Conservation (phyloP, 2,113 vertebrate species). For the Catharus minimus region DNA sequence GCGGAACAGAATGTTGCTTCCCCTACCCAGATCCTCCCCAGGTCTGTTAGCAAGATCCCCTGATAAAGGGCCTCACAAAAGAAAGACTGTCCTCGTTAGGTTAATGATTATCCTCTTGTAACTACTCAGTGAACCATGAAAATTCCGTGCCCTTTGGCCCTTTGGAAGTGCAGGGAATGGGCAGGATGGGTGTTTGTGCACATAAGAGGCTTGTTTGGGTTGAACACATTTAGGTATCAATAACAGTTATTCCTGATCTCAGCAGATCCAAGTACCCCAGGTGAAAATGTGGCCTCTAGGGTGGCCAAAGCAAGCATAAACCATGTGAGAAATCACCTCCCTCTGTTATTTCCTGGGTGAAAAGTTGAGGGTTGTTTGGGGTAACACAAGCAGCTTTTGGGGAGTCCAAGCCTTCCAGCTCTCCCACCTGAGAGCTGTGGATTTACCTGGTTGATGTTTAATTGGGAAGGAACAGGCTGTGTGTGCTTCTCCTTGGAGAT, state of each 20-base stretch:
- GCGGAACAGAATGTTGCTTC: background rate
- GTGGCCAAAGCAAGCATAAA: background rate
- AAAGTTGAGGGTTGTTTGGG: background rate
- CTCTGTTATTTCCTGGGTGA: background rate
- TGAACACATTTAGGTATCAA: background rate
- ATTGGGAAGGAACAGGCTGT: background rate
- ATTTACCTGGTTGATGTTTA: background rate
- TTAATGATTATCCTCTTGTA: conserved; percentile 56
- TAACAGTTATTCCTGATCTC: background rate
- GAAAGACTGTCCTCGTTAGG: conserved; percentile 17
- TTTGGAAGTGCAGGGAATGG: background rate
- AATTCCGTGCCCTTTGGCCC: conserved; percentile 28
- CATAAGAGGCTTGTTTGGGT: background rate
- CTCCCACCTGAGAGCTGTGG: background rate
- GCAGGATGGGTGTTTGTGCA: background rate
- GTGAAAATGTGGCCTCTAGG: background rate
- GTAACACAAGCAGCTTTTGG: background rate
- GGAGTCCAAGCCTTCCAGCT: background rate
- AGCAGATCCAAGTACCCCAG: background rate
- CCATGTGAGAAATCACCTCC: background rate
- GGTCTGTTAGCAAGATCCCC: background rate
- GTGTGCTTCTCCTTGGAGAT: background rate
- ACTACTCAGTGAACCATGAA: background rate
- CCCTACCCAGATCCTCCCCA: background rate
- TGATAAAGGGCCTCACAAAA: conserved; percentile 31